Percentiles rank a stretch among this genome's conserved stretches.
These are phyloP conservation scores for Eristalis tenax DNA, from an alignment of 2,888 invertebrate species.

Conservation along the genomic window DNA sequence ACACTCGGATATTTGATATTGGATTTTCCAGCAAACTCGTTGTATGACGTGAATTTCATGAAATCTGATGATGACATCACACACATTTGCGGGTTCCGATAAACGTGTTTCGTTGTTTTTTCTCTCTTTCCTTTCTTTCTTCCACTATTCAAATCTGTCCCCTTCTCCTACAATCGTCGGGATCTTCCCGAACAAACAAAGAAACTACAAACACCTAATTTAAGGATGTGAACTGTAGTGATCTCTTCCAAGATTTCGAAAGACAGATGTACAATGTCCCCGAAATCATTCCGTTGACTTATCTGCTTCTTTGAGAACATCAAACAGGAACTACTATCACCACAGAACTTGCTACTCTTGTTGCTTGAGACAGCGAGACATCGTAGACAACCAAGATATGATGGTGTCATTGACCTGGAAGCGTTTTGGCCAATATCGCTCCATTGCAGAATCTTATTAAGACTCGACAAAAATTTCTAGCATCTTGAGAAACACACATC, in stretches of 20 bases:
- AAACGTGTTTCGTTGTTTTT: conserved; percentile 43
- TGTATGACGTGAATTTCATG: conserved; percentile 67
- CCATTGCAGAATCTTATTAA: conserved; percentile 66
- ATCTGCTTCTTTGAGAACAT: conserved; percentile 6
- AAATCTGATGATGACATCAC: conserved; percentile 72
- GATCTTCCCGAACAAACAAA: conserved; percentile 49
- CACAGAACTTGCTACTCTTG: conserved; percentile 26
- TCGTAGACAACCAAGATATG: neutral
- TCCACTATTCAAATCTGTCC: neutral
- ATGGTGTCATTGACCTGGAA: conserved; percentile 54
- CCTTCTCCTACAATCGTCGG: neutral
- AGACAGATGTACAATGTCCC: neutral
- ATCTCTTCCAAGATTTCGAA: neutral
- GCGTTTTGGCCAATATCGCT: conserved; percentile 54
- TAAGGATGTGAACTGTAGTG: neutral
- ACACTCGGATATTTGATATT: conserved; percentile 66
- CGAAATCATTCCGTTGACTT: conserved; percentile 6
- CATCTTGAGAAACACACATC: conserved; percentile 62
- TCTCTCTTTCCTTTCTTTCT: neutral
- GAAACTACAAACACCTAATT: conserved; percentile 13
- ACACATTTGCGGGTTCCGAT: conserved; percentile 53
- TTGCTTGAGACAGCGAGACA: neutral
- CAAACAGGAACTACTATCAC: neutral
- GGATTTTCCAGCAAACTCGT: conserved; percentile 65
- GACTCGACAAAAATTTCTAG: conserved; percentile 60